Conservation (phyloP, 2,888 invertebrate genomes). For the Diploptera punctata region DNA sequence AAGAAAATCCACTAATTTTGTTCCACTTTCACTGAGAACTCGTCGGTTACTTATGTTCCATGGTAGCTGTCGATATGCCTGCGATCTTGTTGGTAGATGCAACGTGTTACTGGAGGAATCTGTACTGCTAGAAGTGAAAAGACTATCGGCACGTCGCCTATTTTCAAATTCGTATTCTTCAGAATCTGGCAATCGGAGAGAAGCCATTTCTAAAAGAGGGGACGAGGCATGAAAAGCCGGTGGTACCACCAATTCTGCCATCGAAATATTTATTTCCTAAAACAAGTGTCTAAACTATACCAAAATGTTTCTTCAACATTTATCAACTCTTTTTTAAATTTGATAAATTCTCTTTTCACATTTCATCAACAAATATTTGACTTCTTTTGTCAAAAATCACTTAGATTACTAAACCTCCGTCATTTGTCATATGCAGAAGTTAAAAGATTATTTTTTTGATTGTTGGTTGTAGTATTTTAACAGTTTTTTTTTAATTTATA, state of each 20-base stretch:
- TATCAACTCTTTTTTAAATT: too few relatives aligned
- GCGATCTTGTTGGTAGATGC: neutral
- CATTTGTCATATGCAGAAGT: too few relatives aligned
- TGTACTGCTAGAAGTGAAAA: conserved; percentile 31
- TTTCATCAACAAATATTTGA: too few relatives aligned
- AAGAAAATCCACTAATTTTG: conserved; percentile 15
- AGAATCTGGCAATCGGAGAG: conserved; percentile 57
- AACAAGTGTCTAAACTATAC: too few relatives aligned
- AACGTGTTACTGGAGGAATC: conserved; percentile 27
- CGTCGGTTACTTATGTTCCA: conserved; percentile 12
- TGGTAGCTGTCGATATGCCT: neutral
- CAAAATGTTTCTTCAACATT: too few relatives aligned
- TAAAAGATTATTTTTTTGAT: too few relatives aligned
- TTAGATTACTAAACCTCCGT: too few relatives aligned
- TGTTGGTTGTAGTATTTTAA: too few relatives aligned
- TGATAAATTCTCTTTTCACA: too few relatives aligned
- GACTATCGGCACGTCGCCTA: conserved; percentile 45
- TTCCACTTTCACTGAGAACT: neutral
- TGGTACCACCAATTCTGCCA: neutral
- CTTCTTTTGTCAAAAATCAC: too few relatives aligned
- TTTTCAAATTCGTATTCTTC: conserved; percentile 56
- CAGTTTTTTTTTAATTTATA: too few relatives aligned
- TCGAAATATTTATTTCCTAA: neutral
- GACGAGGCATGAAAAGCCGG: conserved; percentile 44
- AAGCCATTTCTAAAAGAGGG: conserved; percentile 56